These are phyloP conservation scores for Callorhinus ursinus DNA, from an alignment of 2,113 vertebrate species.

Conservation along the genomic window DNA sequence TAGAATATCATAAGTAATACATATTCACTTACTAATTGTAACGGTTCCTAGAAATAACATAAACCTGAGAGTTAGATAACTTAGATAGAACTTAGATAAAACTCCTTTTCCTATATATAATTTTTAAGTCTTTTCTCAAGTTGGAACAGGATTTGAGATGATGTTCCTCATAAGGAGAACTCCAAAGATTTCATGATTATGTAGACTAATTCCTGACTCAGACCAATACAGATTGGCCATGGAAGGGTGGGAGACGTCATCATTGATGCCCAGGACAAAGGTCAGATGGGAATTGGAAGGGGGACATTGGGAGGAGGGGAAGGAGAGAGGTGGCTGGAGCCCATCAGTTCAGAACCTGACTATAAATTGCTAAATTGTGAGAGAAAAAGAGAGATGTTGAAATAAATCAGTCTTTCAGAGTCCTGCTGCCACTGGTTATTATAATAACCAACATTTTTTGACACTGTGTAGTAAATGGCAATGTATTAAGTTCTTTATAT, in stretches of 20 bases:
- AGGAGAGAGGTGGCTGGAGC: background rate
- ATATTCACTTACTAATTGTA: background rate
- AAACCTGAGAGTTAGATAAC: background rate
- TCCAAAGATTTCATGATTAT: background rate
- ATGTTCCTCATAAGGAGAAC: background rate
- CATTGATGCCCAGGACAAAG: background rate
- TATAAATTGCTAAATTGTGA: background rate
- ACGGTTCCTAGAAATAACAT: background rate
- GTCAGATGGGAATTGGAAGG: background rate
- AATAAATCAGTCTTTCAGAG: background rate
- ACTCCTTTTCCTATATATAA: background rate
- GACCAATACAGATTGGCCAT: background rate
- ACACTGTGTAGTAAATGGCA: background rate
- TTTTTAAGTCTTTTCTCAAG: background rate
- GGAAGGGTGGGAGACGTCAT: background rate
- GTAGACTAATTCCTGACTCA: background rate
- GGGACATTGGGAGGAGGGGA: background rate
- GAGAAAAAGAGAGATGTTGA: background rate
- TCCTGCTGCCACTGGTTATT: background rate
- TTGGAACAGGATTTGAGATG: background rate
- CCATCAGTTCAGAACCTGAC: background rate
- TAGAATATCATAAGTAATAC: background rate
- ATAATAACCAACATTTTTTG: background rate
- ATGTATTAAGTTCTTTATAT: background rate
- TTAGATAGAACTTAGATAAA: background rate